phyloP scores from a whole-genome alignment of 2,797 vertebrate species.

The Hirundo rustica region DNA sequence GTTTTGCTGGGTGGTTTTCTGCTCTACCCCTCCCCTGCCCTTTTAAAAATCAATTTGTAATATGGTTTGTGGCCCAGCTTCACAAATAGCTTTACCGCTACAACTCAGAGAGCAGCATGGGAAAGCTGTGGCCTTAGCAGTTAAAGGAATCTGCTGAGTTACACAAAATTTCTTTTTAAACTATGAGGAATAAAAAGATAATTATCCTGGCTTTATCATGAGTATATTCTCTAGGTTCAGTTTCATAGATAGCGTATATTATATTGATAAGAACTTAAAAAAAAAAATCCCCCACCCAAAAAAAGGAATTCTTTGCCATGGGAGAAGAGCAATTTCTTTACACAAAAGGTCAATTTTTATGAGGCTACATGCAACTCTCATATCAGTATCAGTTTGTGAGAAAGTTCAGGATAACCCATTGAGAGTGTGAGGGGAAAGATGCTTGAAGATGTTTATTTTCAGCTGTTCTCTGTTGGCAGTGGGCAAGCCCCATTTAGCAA shows the following conservation, averaged over 20 bases:
- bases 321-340: not conserved
- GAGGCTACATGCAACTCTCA: not conserved
- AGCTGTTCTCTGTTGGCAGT: not conserved
- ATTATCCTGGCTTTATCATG: not conserved
- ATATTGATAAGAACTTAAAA: not conserved
- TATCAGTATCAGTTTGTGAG: not conserved
- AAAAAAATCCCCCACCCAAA: not conserved
- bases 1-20: conserved; percentile 12
- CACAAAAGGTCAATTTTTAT: not conserved
- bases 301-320: not conserved
- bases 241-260: not conserved
- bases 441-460: not conserved
- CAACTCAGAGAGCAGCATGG: not conserved
- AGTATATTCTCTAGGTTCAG: not conserved
- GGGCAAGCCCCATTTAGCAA: not conserved
- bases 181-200: not conserved
- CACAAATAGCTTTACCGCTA: not conserved
- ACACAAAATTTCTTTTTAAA: not conserved
- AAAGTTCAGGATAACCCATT: not conserved
- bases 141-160: not conserved
- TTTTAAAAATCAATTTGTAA: not conserved
- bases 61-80: not conserved
- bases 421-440: not conserved
- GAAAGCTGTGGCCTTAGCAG: not conserved
- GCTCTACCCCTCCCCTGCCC: not conserved